Base-by-base conservation (phyloP, 2,797 vertebrate genomes). In the Anisognathus igniventris region DNA sequence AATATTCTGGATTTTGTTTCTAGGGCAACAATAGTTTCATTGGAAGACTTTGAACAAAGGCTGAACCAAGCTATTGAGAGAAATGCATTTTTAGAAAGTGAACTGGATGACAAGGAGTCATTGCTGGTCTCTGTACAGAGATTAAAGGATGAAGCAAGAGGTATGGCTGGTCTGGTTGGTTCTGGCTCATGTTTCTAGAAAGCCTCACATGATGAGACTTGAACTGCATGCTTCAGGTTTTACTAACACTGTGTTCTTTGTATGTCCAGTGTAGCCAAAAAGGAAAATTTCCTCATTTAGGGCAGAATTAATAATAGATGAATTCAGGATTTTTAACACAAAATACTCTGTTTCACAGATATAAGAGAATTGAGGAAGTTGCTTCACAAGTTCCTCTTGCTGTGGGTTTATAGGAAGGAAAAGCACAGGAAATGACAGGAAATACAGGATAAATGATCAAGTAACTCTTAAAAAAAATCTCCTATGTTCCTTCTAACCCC, bases 31-130 rank as follows among this genome's bases (percentile, higher is more conserved):
- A 99, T 99, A 95, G 99, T 99, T 95, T 99, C 99, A 35, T 97
- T 99, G 86, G 99, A 99, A 97, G 99, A 99, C 97, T 99, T 99
- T 97, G 99, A 99, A 96, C 98, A 99, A 93, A 98, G 99, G 91
- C 97, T 99, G 91, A 99, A 99, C 98, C 99, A 99, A 97, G 99
- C 99, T 79, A 99, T 99, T 67, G 99, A 99, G 97, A 98, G 99
- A 96, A 99, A 99, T 72, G 99, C 99, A 6, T 99, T 99, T 97
- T 98, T 99, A 96, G 99, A 99, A 97, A 99, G 99, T 40, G 99
- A 99, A 86, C 98, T 99, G 96, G 99, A 99, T 81, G 99, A 99
- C 97, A 99, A 99, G 93, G 99, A 99, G 94, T 99, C 99, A 5
- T 97, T 99, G 70, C 97, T 99, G 53, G 99, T 99, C 15, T 99